A percentile compares a stretch with the other conserved stretches of the same genome.
Evolutionary conservation across 2,888 invertebrate species (phyloP).

Genomic region (Rhynchonema sp.): DNA sequence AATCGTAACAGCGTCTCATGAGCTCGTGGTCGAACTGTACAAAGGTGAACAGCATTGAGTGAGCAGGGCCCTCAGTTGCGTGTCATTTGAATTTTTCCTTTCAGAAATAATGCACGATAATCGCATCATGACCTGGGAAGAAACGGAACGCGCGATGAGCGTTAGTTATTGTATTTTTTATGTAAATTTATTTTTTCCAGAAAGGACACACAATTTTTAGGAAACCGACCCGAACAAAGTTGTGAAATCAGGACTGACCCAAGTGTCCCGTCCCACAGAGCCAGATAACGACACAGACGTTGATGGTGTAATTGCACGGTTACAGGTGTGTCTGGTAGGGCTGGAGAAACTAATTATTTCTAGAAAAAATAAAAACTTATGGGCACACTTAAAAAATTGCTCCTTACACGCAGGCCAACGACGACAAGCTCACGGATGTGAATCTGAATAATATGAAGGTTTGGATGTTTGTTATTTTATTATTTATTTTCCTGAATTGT

Average conservation of each 20-base stretch:
- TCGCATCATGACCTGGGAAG: slow-evolving; percentile 24
- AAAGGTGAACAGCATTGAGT: too few species aligned
- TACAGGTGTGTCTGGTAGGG: slow-evolving; percentile 32
- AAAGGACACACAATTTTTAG: too few species aligned
- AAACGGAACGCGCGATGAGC: slow-evolving; percentile 17
- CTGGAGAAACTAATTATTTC: too few species aligned
- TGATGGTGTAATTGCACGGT: slow-evolving; percentile 66
- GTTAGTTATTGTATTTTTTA: neutral
- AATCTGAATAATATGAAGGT: slow-evolving; percentile 99
- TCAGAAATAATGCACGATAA: slow-evolving; percentile 26
- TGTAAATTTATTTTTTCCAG: slow-evolving; percentile 1
- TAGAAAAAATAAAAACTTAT: too few species aligned
- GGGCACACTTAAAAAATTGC: too few species aligned
- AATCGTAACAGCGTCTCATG: too few species aligned
- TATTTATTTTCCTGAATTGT: too few species aligned
- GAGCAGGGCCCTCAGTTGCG: too few species aligned
- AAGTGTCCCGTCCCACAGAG: slow-evolving; percentile 39
- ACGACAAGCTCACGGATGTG: slow-evolving; percentile 65
- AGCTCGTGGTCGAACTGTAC: too few species aligned
- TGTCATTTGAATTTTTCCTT: too few species aligned
- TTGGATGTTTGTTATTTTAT: neutral
- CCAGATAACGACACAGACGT: slow-evolving; percentile 91
- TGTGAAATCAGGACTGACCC: slow-evolving; percentile 21
- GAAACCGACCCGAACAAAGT: neutral
- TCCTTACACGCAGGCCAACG: slow-evolving; percentile 49